Evolutionary conservation across 2,888 invertebrate species (phyloP).

Genomic region (Drosophila greeni): DNA sequence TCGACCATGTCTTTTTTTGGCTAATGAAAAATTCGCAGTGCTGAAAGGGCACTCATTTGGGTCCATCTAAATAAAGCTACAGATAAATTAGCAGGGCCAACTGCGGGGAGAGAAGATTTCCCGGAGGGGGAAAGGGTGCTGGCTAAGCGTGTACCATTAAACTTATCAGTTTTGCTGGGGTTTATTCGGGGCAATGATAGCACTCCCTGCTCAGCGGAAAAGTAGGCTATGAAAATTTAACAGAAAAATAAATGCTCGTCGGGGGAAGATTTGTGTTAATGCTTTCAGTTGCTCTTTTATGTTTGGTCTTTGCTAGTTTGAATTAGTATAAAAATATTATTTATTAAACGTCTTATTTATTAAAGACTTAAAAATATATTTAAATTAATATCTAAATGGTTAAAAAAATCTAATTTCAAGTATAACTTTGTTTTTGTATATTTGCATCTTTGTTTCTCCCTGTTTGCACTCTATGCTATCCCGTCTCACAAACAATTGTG

Average conservation of each 20-base stretch:
- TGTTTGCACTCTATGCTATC: neutral
- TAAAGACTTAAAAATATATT: no score
- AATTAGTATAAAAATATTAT: no score
- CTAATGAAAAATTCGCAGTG: conserved; percentile 40
- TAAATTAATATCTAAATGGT: neutral
- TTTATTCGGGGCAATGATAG: conserved; percentile 9
- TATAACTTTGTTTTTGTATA: no score
- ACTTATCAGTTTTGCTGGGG: conserved; percentile 26
- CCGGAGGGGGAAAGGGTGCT: conserved; percentile 1
- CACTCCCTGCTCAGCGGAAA: conserved; percentile 11
- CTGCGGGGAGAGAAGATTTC: neutral
- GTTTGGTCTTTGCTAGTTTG: no score
- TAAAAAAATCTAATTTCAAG: neutral
- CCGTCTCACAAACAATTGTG: neutral
- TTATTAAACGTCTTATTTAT: no score
- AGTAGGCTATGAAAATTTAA: conserved; percentile 19
- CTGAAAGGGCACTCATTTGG: conserved; percentile 39
- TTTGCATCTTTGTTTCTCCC: neutral
- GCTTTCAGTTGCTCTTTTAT: neutral
- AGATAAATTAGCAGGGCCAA: conserved; percentile 10
- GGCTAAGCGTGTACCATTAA: conserved; percentile 28
- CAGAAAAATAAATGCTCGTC: conserved; percentile 2
- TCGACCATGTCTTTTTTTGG: conserved; percentile 22
- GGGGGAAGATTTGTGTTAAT: conserved; percentile 14
- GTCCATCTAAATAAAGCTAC: conserved; percentile 29